Evolutionary conservation across 1,140 invertebrate genomes (phyloP).

Genomic region (Dinoponera quadriceps): DNA sequence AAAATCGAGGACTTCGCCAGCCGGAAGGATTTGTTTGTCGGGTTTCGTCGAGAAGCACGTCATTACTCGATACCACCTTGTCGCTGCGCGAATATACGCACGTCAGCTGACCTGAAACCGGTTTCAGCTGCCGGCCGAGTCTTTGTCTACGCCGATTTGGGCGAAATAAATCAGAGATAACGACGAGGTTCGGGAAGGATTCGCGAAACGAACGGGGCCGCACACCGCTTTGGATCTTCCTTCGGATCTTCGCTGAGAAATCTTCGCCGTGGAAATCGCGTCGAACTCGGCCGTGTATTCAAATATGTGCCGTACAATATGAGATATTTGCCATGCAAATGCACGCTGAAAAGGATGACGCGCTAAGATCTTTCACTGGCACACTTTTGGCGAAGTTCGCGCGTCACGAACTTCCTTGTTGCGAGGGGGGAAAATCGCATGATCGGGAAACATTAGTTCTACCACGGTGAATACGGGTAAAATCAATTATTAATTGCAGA

Average conservation of each 20-base stretch:
- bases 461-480: not conserved
- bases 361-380: not conserved
- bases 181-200: slow-evolving; percentile 6
- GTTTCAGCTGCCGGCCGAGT: slow-evolving; percentile 51
- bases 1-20: not conserved
- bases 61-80: slow-evolving; percentile 32
- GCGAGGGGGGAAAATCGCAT: not conserved
- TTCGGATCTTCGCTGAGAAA: slow-evolving; percentile 4
- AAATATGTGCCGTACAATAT: not conserved
- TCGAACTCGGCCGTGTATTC: not conserved
- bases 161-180: slow-evolving; percentile 43
- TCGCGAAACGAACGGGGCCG: not conserved
- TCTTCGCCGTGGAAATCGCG: not conserved
- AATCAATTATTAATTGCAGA: not conserved
- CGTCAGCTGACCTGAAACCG: slow-evolving; percentile 53
- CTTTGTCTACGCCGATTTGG: slow-evolving; percentile 67
- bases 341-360: not conserved
- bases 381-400: not conserved
- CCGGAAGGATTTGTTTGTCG: too few relatives aligned
- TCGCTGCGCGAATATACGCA: slow-evolving; percentile 46
- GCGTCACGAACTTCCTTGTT: not conserved
- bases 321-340: not conserved
- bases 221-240: not conserved
- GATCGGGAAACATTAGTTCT: not conserved
- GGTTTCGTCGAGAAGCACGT: not conserved